Percentiles rank a stretch among this genome's conserved stretches.
These are phyloP conservation scores for Paracentrotus lividus DNA, from an alignment of 53 echinoderm and acorn worm species.

Conservation along the genomic window DNA sequence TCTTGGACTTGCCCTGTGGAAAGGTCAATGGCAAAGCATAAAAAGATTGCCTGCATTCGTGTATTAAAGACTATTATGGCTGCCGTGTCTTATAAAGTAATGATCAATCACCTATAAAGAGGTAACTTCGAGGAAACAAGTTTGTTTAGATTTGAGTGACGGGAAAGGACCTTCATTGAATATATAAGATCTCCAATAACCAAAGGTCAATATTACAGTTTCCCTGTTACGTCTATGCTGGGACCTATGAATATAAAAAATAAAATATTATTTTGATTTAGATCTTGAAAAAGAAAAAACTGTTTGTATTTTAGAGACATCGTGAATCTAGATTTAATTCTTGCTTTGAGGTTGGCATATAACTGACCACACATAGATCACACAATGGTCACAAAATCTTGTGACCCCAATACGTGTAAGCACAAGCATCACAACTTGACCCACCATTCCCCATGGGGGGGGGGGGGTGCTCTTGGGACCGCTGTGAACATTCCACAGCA, in stretches of 20 bases:
- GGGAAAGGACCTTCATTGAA: not conserved
- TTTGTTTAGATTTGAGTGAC: not conserved
- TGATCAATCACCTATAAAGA: too few species aligned
- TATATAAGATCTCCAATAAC: too few species aligned
- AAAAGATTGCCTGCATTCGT: not conserved
- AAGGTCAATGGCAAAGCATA: not conserved
- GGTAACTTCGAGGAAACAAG: not conserved
- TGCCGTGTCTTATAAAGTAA: too few species aligned
- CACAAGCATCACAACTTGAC: not conserved
- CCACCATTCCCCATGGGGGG: too few species aligned
- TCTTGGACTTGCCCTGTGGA: not conserved
- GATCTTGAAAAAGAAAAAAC: too few species aligned
- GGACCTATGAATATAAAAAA: too few species aligned
- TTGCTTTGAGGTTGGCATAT: not conserved
- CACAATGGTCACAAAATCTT: not conserved
- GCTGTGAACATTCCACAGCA: conserved; percentile 27
- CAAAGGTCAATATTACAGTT: too few species aligned
- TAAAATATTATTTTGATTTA: too few species aligned
- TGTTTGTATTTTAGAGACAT: not conserved
- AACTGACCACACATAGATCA: not conserved
- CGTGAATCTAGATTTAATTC: conserved; percentile 2
- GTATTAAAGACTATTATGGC: too few species aligned
- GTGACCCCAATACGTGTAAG: not conserved
- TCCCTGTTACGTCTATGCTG: too few species aligned
- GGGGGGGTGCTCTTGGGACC: too few species aligned